phyloP scores from a whole-genome alignment of 2,888 invertebrate genomes.

The Pammene aurita region DNA sequence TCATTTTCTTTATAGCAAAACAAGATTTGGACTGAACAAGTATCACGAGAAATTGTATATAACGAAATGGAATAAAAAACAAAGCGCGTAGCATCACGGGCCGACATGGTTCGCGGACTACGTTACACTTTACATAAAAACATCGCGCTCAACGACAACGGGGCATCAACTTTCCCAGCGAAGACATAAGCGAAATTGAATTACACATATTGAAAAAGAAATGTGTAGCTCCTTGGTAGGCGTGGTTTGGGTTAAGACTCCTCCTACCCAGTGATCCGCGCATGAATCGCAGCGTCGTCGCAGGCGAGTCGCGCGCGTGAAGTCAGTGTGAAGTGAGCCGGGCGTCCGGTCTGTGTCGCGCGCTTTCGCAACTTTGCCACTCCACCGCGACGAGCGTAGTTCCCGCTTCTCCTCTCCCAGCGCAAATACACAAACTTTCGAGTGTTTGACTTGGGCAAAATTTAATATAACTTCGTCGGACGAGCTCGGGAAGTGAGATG shows the following conservation, averaged over 20 bases:
- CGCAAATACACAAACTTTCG: slow-evolving; percentile 57
- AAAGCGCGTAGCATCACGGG: slow-evolving; percentile 70
- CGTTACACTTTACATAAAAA: slow-evolving; percentile 84
- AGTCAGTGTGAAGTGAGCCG: slow-evolving; percentile 41
- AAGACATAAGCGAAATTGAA: slow-evolving; percentile 84
- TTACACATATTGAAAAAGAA: slow-evolving; percentile 84
- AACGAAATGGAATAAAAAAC: slow-evolving; percentile 67
- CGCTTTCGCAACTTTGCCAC: slow-evolving; percentile 61
- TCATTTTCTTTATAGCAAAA: neutral
- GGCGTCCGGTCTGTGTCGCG: slow-evolving; percentile 63
- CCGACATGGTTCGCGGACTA: slow-evolving; percentile 80
- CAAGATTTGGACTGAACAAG: slow-evolving; percentile 64
- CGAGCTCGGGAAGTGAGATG: slow-evolving; percentile 56
- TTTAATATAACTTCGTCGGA: slow-evolving; percentile 59
- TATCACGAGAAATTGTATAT: slow-evolving; percentile 77
- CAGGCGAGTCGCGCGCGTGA: slow-evolving; percentile 60
- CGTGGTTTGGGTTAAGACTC: slow-evolving; percentile 78
- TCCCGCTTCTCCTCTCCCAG: slow-evolving; percentile 52
- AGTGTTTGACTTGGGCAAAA: slow-evolving; percentile 60
- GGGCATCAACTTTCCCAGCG: slow-evolving; percentile 83
- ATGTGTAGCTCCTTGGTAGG: slow-evolving; percentile 83
- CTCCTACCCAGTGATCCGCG: slow-evolving; percentile 77
- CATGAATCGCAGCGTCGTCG: slow-evolving; percentile 71
- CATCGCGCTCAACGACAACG: slow-evolving; percentile 83
- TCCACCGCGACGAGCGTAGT: slow-evolving; percentile 57